Evolutionary conservation across 2,797 vertebrate species (phyloP), one percentile per base, ranked within the genome.

Genomic region (Cheirogaleus major): DNA sequence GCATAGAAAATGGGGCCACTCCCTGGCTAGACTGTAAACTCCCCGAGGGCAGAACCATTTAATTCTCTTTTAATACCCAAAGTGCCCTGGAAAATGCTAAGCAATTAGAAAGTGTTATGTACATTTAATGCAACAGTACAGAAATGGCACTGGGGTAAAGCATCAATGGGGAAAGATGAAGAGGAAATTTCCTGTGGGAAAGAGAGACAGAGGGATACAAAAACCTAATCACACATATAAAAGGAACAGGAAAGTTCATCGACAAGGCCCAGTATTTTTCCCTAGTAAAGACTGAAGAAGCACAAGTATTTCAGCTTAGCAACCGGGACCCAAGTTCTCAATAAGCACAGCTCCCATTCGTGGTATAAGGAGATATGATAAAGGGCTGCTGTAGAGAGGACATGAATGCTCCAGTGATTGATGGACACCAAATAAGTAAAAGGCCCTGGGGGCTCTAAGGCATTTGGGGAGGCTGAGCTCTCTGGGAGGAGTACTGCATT

Each of bases 401-500:
- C 27, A 18, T 14, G 23, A 65, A 55, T 20, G 27, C 2, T 80
- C 10, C 57, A 12, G 0, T 0, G 13, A 93, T 1, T 87, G n/a
- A 80, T 87, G 41, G 57, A 92, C 55, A 85, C 52, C 78, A 41
- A 75, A 52, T 87, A 95, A 89, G 45, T 43, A 78, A 75, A 95
- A 96, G 0, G 2, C 48, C 38, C 41, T 87, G 72, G 95, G 84
- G 84, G 70, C 69, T 41, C 17, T 61, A 69, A 97, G 32, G 43
- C 52, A 96, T 87, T 45, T 93, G 76, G 63, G 94, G 82, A 91
- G 97, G 79, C 59, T 88, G 50, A 89, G 94, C 65, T 95, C 97
- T 93, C 79, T 96, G 95, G 78, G 80, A 97, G 57, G 70, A 96
- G 50, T 52, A n/a, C 0, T n/a, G 81, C 70, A 88, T 72, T 96